Evolutionary conservation across 2,888 invertebrate genomes (phyloP).

Genomic region (Saturnia japonica): DNA sequence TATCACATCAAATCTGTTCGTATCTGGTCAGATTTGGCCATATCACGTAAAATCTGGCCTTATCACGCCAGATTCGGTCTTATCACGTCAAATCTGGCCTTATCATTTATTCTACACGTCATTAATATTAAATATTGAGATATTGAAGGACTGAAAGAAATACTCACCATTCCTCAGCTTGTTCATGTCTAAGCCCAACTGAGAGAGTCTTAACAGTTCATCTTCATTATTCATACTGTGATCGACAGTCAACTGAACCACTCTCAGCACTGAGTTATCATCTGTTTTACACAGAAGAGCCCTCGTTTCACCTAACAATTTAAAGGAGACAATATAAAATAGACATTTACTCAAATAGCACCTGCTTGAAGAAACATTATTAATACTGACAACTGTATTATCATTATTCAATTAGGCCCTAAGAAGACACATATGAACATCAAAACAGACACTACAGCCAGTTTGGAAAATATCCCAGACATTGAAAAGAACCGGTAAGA

Average conservation of each 20-base stretch:
- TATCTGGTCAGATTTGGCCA: no score
- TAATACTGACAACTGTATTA: no score
- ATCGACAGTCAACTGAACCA: slow-evolving; percentile 91
- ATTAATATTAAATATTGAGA: neutral
- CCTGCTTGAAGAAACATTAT: no score
- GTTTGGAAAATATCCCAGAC: no score
- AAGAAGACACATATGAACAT: no score
- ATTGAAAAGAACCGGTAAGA: no score
- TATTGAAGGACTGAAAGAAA: neutral
- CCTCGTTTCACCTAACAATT: slow-evolving; percentile 69
- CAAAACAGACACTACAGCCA: no score
- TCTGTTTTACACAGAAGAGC: slow-evolving; percentile 91
- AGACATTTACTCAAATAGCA: no score
- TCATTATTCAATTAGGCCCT: no score
- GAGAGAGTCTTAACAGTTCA: slow-evolving; percentile 88
- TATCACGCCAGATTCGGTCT: neutral
- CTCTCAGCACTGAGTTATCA: slow-evolving; percentile 86
- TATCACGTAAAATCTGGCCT: neutral
- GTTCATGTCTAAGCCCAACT: slow-evolving; percentile 88
- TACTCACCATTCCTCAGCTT: slow-evolving; percentile 84
- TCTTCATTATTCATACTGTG: slow-evolving; percentile 93
- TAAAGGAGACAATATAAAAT: neutral
- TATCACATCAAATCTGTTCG: no score
- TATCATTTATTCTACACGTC: neutral
- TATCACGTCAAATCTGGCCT: neutral